Base-by-base conservation (phyloP, 2,797 vertebrate species). In the Sebastes iracundus region DNA sequence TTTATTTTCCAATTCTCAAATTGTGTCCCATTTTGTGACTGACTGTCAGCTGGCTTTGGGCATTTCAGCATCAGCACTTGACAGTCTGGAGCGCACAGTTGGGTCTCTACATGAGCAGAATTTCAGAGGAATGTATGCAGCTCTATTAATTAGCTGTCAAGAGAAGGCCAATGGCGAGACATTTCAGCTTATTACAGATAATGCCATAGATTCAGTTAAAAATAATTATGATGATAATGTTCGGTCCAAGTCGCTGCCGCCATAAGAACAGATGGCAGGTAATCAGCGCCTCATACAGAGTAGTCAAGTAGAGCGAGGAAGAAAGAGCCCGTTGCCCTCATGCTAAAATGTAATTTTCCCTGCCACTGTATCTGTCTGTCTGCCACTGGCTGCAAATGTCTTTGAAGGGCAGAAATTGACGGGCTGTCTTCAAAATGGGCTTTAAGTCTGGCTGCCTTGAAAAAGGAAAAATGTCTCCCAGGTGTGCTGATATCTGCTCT, bases 91-190 rank as follows among this genome's bases (percentile, higher is more conserved):
- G 79, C 80, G 62, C 83, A 14, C 28, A 25, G 80, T 35, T 30
- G 72, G 56, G 63, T 58, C 28, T 63, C 61, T 65, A 62, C 69
- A 64, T 18, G 64, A 76, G 72, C 59, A 72, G 71, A 60, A 75
- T 82, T 87, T 80, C 75, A 72, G 62, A 59, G 33, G 56, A 79
- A 75, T 58, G 46, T 70, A 73, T 84, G 72, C 56, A 28, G 77
- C 65, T 35, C 65, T 81, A 90, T 92, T 91, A 92, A 94, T 93
- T 89, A 87, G 77, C 86, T 90, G 91, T 93, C 91, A 88, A 52
- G 61, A 87, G 82, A 85, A 71, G 69, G 80, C 90, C 90, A 85
- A 67, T 85, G 83, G 83, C 66, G 28, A 80, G 80, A 78, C 73
- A 81, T 84, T 86, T 77, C 23, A 55, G 82, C 78, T 78, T 84